Conservation (phyloP, 1,140 invertebrate genomes). For the Melanaphis sacchari region DNA sequence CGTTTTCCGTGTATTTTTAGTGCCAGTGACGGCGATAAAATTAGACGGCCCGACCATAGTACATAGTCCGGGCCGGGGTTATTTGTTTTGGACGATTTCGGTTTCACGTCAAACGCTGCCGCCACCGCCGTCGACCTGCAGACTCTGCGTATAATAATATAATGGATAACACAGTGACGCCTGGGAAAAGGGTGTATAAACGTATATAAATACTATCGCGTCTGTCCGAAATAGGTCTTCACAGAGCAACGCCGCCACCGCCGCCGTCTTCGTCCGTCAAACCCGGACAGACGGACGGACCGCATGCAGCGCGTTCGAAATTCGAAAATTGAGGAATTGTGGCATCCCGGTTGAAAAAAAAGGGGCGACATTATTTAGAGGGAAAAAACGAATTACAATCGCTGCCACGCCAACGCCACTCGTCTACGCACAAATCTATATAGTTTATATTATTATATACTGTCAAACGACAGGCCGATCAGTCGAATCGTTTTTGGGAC, state of each 20-base stretch:
- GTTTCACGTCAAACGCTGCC: neutral
- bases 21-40: neutral
- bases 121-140: neutral
- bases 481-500: neutral
- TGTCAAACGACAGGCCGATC: neutral
- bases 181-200: neutral
- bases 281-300: neutral
- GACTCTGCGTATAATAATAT: neutral
- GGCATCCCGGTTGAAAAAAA: neutral
- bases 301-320: neutral
- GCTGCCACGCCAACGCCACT: neutral
- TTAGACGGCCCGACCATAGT: neutral
- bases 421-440: constrained; percentile 6
- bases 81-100: constrained; percentile 45
- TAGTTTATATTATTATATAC: neutral
- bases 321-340: neutral
- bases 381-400: constrained; percentile 47
- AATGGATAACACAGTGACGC: neutral
- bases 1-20: constrained; percentile 34
- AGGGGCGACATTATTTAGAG: neutral
- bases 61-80: neutral
- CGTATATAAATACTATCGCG: neutral
- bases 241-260: neutral
- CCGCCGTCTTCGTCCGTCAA: constrained; percentile 3
- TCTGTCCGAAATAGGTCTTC: constrained; percentile 3